A percentile compares a stretch with the other conserved stretches of the same genome.
Evolutionary conservation across 2,113 vertebrate species (phyloP).

Genomic region (Laticauda laticaudata): DNA sequence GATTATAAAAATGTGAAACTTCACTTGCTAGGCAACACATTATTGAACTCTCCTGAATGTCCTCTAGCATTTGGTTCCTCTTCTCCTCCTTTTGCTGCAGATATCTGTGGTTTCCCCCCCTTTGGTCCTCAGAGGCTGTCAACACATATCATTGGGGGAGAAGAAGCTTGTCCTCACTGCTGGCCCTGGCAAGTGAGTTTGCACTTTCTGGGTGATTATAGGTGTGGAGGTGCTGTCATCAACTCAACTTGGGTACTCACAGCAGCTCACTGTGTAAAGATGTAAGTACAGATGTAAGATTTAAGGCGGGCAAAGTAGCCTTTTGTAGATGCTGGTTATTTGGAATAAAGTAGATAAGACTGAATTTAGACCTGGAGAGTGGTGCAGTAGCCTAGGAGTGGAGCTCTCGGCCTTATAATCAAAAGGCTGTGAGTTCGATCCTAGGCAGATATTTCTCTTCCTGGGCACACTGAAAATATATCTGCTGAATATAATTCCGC

Average conservation of each 20-base stretch:
- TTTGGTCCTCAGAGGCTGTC: not conserved
- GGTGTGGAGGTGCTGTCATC: not conserved
- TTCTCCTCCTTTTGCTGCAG: not conserved
- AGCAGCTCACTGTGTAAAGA: not conserved
- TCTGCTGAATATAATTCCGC: too few relatives aligned
- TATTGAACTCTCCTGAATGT: not conserved
- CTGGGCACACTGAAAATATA: too few relatives aligned
- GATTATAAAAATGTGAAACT: not conserved
- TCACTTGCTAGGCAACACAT: not conserved
- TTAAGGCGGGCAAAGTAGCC: accelerated
- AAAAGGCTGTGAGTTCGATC: too few relatives aligned
- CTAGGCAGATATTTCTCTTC: too few relatives aligned
- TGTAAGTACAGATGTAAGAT: not conserved
- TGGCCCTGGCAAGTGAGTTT: slow-evolving; percentile 17
- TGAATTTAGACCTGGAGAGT: not conserved
- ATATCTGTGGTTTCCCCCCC: not conserved
- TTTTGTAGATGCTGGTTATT: not conserved
- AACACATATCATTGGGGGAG: accelerated
- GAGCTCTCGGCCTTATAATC: too few relatives aligned
- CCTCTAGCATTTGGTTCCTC: not conserved
- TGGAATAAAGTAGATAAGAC: not conserved
- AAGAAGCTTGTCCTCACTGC: slow-evolving; percentile 33
- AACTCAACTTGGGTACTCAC: slow-evolving; percentile 3
- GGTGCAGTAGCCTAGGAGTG: too few relatives aligned
- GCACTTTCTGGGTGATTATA: slow-evolving; percentile 15